Evolutionary conservation across 2,797 vertebrate species (phyloP).

Genomic region (Adelosebastes latens): DNA sequence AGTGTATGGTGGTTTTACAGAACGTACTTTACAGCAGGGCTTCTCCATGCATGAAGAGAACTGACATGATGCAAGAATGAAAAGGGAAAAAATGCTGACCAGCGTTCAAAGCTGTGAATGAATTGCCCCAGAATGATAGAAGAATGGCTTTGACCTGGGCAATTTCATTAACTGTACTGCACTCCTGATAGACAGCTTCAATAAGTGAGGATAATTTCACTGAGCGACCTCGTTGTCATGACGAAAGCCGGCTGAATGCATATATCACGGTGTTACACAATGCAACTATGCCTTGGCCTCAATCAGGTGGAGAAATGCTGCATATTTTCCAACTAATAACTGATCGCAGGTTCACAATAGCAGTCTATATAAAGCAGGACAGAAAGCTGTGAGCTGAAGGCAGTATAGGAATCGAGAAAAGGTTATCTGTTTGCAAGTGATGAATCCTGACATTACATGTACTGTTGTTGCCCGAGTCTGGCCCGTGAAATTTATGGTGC

Average conservation of each 20-base stretch:
- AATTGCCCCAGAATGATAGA: constrained; percentile 39
- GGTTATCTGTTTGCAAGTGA: constrained; percentile 69
- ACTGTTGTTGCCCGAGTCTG: constrained; percentile 68
- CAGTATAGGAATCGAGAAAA: constrained; percentile 28
- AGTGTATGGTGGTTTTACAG: constrained; percentile 17
- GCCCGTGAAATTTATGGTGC: constrained; percentile 70
- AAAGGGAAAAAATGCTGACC: constrained; percentile 36
- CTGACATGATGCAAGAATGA: constrained; percentile 21
- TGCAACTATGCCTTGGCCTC: constrained; percentile 1
- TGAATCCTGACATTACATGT: constrained; percentile 63
- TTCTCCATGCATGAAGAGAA: constrained; percentile 36
- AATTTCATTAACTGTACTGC: constrained; percentile 61
- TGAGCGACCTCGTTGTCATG: constrained; percentile 56
- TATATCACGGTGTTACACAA: constrained; percentile 46
- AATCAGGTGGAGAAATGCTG: constrained; percentile 24
- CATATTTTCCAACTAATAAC: constrained; percentile 33
- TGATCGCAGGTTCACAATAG: constrained; percentile 27
- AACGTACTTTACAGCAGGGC: constrained; percentile 18
- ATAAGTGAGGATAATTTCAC: constrained; percentile 71
- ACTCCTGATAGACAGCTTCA: constrained; percentile 64
- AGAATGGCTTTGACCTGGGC: constrained; percentile 59
- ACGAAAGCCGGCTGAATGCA: constrained; percentile 43
- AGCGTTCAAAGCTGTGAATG: constrained; percentile 14
- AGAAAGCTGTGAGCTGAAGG: constrained; percentile 38
- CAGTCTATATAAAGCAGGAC: constrained; percentile 42